Base-by-base conservation (phyloP, 2,888 invertebrate genomes). In the Caenorhabditis uteleia region DNA sequence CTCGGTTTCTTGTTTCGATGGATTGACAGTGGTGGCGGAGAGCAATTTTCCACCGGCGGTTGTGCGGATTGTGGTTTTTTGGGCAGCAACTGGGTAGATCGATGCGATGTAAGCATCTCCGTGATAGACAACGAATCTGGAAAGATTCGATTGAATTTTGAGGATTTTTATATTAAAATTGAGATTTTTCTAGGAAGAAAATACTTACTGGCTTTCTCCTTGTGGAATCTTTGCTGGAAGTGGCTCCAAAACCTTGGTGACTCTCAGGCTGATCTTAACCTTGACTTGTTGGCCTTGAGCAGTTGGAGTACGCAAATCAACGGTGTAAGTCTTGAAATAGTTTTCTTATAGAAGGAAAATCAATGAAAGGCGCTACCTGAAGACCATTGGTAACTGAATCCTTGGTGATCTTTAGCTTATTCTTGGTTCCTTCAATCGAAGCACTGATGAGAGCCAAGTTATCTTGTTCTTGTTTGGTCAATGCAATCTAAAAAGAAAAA, bases 171-270 rank as follows among this genome's bases (percentile, higher is more conserved):
- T 39, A 12, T 39, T 16, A 8, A 16, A 14, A 12, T 39, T 39
- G 8, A 8, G 14, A n/a, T 56, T 31, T 12, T 59, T 36, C 14
- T 40, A n/a, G n/a, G n/a, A n/a, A n/a, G 16, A 23, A 70, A 43
- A 18, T 29, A 45, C 75, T 67, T 47, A 82, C 76, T 99, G 98
- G 79, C 92, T 91, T 80, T 98, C 97, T 66, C 91, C 89, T 84
- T 98, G 98, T 0, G 89, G 88, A 62, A 98, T 94, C 75, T 90
- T 88, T 10, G 89, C 89, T 1, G 98, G 98, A 85, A 91, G 91
- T 0, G 97, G 92, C 27, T 86, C 84, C 26, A 95, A 86, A 16
- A 89, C 87, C 82, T 92, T 90, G 0, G 90, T 89, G 46, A 89
- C 89, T 0, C 91, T 88, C 8, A 89, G 87, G 82, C 93, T 92